A percentile compares a stretch with the other conserved stretches of the same genome.
Evolutionary conservation across 2,113 vertebrate genomes (phyloP).

Genomic region (Picathartes gymnocephalus): DNA sequence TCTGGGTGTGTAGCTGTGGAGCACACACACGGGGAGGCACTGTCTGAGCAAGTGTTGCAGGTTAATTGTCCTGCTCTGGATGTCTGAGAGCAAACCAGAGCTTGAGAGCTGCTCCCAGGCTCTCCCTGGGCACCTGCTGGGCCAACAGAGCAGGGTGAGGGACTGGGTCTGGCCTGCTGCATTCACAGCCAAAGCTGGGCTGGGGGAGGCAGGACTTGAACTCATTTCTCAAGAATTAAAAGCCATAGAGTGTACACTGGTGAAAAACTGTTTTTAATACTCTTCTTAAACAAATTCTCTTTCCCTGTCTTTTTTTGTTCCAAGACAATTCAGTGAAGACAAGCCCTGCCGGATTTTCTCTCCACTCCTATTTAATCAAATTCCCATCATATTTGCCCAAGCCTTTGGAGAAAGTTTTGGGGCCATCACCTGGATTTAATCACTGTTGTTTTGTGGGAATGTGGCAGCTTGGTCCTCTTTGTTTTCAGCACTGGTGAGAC

Average conservation of each 20-base stretch:
- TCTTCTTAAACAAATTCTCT: neutral
- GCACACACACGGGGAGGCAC: neutral
- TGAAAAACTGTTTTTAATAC: neutral
- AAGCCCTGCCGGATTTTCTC: neutral
- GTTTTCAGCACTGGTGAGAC: neutral
- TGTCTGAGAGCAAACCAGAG: neutral
- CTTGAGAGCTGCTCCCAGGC: neutral
- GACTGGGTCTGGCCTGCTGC: neutral
- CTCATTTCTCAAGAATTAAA: neutral
- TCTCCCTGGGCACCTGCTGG: neutral
- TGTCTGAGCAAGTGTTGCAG: accelerated
- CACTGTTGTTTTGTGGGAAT: neutral
- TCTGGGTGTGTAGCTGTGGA: neutral
- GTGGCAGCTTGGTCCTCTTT: neutral
- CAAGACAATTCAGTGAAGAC: neutral
- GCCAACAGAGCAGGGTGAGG: accelerated
- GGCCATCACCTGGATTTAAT: neutral
- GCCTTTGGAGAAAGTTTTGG: neutral
- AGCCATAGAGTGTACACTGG: neutral
- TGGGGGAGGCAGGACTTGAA: neutral
- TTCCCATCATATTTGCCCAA: neutral
- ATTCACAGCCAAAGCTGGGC: neutral
- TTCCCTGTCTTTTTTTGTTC: neutral
- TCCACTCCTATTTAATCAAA: neutral
- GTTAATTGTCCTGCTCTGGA: neutral